phyloP scores from a whole-genome alignment of 2,888 invertebrate species.

The Syrphus vitripennis region DNA sequence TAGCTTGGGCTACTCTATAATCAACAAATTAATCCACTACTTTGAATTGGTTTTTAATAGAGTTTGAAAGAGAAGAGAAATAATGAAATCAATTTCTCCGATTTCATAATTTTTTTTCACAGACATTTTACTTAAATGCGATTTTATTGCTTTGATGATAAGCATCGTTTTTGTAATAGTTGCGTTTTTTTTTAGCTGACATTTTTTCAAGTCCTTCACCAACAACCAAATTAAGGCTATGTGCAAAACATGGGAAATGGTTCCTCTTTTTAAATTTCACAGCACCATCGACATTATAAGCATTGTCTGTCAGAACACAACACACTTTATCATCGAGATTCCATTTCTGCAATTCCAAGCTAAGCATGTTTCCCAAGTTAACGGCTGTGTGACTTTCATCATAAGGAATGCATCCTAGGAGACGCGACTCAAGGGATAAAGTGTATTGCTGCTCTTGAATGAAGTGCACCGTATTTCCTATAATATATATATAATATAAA shows the following conservation, averaged over 20 bases:
- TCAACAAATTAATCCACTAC: not conserved
- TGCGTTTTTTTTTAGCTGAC: too few species aligned
- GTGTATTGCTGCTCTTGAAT: not conserved
- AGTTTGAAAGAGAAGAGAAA: not conserved
- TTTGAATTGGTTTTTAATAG: not conserved
- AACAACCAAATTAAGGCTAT: not conserved
- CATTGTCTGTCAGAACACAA: not conserved
- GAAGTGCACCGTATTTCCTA: conserved; percentile 3
- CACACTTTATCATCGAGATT: not conserved
- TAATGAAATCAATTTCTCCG: not conserved
- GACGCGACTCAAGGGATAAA: not conserved
- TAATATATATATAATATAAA: not conserved
- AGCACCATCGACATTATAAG: not conserved
- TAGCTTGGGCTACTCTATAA: not conserved
- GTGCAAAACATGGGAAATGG: not conserved
- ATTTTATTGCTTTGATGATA: not conserved
- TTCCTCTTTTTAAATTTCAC: not conserved
- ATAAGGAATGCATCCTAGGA: too few species aligned
- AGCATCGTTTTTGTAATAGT: too few species aligned
- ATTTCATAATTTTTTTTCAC: not conserved
- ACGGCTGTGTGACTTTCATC: not conserved
- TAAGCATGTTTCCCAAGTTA: too few species aligned
- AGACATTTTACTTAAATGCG: not conserved
- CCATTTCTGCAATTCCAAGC: not conserved
- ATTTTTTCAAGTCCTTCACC: too few species aligned